These are phyloP conservation scores for Lanius collurio DNA, from an alignment of 2,113 vertebrate species.

Conservation along the genomic window DNA sequence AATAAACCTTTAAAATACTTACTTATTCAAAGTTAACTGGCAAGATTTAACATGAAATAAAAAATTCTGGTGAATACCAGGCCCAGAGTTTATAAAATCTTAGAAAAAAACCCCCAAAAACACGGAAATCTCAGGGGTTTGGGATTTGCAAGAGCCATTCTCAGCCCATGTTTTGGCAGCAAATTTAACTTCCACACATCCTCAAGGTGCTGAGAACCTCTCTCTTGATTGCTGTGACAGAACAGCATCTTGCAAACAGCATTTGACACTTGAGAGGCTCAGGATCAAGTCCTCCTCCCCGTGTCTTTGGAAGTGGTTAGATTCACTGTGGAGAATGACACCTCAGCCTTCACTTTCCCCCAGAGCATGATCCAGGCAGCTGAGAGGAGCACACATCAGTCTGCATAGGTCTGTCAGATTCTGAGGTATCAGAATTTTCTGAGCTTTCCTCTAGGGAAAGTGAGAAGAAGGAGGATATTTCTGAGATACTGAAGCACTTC, in stretches of 20 bases:
- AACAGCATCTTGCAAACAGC: neutral
- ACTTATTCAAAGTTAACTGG: neutral
- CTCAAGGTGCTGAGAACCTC: neutral
- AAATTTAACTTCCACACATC: neutral
- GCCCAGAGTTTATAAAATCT: neutral
- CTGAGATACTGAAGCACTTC: neutral
- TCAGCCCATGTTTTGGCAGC: neutral
- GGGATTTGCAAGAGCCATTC: neutral
- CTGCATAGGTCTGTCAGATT: neutral
- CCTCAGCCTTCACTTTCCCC: neutral
- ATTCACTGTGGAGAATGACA: neutral
- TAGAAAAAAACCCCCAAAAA: neutral
- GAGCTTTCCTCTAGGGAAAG: neutral
- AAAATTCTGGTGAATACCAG: neutral
- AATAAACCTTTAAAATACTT: neutral
- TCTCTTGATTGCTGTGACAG: neutral
- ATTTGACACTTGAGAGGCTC: neutral
- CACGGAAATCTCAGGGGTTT: neutral
- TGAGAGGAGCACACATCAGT: neutral
- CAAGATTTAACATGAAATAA: neutral
- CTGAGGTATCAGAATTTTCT: neutral
- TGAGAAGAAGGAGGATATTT: neutral
- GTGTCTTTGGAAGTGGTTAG: neutral
- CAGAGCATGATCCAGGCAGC: neutral
- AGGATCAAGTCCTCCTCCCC: neutral